Conservation (phyloP, 2,113 vertebrate species). For the Elanus axillaris region DNA sequence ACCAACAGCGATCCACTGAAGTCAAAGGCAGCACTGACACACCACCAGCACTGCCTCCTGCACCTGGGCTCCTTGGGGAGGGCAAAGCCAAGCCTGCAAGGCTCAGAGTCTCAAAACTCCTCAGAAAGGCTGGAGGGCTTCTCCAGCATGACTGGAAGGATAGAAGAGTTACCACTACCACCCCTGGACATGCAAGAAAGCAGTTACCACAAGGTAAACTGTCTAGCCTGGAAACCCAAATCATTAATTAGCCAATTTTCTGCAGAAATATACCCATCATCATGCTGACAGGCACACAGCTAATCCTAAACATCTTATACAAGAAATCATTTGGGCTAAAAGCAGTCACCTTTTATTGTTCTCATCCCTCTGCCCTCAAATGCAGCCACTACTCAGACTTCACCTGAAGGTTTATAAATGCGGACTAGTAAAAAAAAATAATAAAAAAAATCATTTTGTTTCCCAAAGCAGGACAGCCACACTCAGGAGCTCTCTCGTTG, state of each 20-base stretch:
- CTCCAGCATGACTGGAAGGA: not conserved
- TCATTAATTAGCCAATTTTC: not conserved
- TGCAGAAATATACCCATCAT: not conserved
- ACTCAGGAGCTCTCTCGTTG: not conserved
- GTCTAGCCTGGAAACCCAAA: not conserved
- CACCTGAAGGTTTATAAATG: not conserved
- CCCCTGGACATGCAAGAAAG: fast-evolving
- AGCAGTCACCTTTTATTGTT: not conserved
- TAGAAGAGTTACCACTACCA: not conserved
- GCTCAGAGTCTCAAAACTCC: not conserved
- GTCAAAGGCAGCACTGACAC: fast-evolving
- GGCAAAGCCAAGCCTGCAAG: not conserved
- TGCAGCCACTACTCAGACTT: not conserved
- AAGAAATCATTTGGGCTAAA: not conserved
- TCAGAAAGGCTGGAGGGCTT: not conserved
- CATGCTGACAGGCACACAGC: fast-evolving
- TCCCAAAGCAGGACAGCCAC: not conserved
- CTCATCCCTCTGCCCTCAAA: not conserved
- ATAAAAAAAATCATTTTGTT: not conserved
- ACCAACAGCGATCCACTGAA: not conserved
- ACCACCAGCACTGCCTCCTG: not conserved
- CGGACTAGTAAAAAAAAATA: not conserved
- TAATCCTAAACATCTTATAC: not conserved
- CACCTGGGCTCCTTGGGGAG: not conserved
- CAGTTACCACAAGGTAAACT: fast-evolving